Evolutionary conservation across 2,888 invertebrate genomes (phyloP), one percentile per base, ranked within the genome.

Genomic region (Pimpla rufipes): DNA sequence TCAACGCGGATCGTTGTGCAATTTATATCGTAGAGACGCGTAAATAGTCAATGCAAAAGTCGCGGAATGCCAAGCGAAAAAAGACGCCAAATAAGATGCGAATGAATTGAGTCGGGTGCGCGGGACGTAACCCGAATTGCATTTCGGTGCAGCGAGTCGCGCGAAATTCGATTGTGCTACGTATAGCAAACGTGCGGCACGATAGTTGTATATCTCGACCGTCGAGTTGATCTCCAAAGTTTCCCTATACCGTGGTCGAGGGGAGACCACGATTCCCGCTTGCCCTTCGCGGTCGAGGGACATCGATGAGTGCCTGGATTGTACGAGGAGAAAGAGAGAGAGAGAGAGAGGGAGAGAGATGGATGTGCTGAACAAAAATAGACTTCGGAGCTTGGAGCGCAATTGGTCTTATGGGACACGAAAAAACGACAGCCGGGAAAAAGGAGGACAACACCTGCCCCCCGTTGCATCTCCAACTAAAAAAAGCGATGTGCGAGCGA

Each of bases 221-320:
- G 55, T n/a, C 7, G 16, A 16, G 64, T 6, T 16, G 29, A 35
- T 35, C 35, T 35, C n/a, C 57, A 59, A 59, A 59, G 57, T 59
- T 59, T 59, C 35, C 35, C n/a, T 29, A n/a, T n/a, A 29, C n/a
- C n/a, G 57, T n/a, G n/a, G 35, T 35, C 35, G 57, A 59, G 35
- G n/a, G 35, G 57, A 59, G 16, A 35, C 5, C 57, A 35, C 16
- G n/a, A 29, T 29, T 57, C 7, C 1, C 57, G 4, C 13, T 67
- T 18, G 52, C 74, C 59, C 62, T n/a, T 21, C 37, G 40, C 42
- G 64, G 37, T 77, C 71, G 71, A 77, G 81, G 57, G 57, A 76
- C 45, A 73, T 77, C 66, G 81, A 78, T 50, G 59, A 67, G 71
- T 67, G 73, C 67, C 71, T 79, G 77, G 59, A 47, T 81, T 50